Percentiles rank a stretch among this genome's conserved stretches.
phyloP scores from a whole-genome alignment of 2,888 invertebrate species.

The Teinopalpus imperialis region DNA sequence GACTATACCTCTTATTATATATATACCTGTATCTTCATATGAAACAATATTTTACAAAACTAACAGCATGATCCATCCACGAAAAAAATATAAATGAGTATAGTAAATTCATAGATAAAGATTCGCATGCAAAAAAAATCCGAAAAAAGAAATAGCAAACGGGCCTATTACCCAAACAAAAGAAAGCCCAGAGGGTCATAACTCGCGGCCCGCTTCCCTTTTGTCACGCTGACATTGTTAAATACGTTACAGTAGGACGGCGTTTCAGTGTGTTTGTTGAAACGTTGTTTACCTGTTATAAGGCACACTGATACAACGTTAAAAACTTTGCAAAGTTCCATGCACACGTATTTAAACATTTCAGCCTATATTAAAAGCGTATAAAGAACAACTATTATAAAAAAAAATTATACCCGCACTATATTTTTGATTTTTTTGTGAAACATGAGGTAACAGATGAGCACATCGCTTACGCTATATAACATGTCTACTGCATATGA shows the following conservation, averaged over 20 bases:
- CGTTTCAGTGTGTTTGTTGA: constrained; percentile 44
- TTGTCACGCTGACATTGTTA: constrained; percentile 68
- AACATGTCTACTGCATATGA: no score
- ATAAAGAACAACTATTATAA: no score
- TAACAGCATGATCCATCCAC: no score
- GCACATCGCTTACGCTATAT: no score
- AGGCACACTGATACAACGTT: background rate
- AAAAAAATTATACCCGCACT: no score
- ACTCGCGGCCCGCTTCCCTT: constrained; percentile 68
- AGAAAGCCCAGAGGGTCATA: constrained; percentile 70
- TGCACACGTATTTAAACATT: background rate
- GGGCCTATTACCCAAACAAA: constrained; percentile 69
- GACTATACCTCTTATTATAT: no score
- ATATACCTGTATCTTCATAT: no score
- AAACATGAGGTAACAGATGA: no score
- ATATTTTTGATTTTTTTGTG: no score
- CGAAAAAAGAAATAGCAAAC: constrained; percentile 52
- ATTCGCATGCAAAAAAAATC: constrained; percentile 36
- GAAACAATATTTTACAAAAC: no score
- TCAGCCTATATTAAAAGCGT: no score
- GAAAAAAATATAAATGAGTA: background rate
- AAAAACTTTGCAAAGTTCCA: background rate
- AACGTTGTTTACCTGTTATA: constrained; percentile 9
- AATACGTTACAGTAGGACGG: constrained; percentile 59
- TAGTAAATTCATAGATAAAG: constrained; percentile 37